Conservation (phyloP, 2,797 vertebrate genomes). For the Ctenochaetus hawaiiensis region DNA sequence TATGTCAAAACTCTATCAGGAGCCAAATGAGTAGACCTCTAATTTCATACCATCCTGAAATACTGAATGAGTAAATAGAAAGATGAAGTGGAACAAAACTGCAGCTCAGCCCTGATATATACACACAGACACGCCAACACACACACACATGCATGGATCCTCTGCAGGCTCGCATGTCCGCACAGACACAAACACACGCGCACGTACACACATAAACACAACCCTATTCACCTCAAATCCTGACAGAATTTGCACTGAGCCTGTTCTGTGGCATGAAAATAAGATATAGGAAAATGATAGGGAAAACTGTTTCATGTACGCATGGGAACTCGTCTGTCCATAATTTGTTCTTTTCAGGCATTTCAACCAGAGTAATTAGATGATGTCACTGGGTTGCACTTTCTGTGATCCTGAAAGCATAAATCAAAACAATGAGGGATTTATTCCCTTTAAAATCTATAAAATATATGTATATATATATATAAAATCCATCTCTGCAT, state of each 20-base stretch:
- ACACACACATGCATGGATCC: slow-evolving; percentile 23
- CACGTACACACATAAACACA: slow-evolving; percentile 68
- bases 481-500: not conserved
- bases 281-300: slow-evolving; percentile 76
- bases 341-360: slow-evolving; percentile 56
- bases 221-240: slow-evolving; percentile 67
- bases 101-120: slow-evolving; percentile 31
- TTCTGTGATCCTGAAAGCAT: slow-evolving; percentile 61
- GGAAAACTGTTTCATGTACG: slow-evolving; percentile 55
- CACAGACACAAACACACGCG: slow-evolving; percentile 32
- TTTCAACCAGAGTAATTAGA: slow-evolving; percentile 71
- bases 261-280: slow-evolving; percentile 67
- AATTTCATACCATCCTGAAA: slow-evolving; percentile 57
- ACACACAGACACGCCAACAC: slow-evolving; percentile 5
- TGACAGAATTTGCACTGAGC: slow-evolving; percentile 61
- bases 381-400: slow-evolving; percentile 71
- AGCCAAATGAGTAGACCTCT: slow-evolving; percentile 53
- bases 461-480: not conserved
- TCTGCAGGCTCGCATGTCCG: slow-evolving; percentile 7
- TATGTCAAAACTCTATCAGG: slow-evolving; percentile 64
- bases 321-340: slow-evolving; percentile 72
- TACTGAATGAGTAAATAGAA: slow-evolving; percentile 57
- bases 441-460: not conserved
- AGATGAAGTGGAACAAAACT: slow-evolving; percentile 53
- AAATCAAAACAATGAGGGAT: slow-evolving; percentile 44